These are phyloP conservation scores for Cartodere bifasciata DNA, from an alignment of 2,888 invertebrate genomes.

Conservation along the genomic window DNA sequence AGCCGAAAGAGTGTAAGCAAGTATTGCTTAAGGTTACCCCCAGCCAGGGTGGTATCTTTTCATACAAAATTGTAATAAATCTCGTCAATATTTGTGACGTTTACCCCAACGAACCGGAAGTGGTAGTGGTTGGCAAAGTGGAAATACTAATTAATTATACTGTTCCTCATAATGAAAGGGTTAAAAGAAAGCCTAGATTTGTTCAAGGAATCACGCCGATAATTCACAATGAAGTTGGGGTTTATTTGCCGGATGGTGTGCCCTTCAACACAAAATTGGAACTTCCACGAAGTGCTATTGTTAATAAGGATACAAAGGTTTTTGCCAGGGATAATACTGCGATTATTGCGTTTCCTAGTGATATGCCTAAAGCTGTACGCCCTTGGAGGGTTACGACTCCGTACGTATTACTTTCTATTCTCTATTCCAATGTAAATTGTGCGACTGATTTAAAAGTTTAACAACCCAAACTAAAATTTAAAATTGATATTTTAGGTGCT, in stretches of 20 bases:
- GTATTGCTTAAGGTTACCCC: constrained; percentile 19
- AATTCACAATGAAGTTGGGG: constrained; percentile 28
- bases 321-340: constrained; percentile 16
- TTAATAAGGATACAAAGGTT: constrained; percentile 13
- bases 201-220: constrained; percentile 28
- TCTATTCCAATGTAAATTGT: no score
- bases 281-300: constrained; percentile 21
- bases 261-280: constrained; percentile 21
- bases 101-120: no score
- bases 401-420: constrained; percentile 14
- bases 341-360: constrained; percentile 33
- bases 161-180: no score
- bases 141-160: no score
- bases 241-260: constrained; percentile 24
- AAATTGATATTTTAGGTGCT: constrained; percentile 20
- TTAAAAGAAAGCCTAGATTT: no score
- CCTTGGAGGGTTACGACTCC: constrained; percentile 17
- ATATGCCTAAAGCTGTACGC: constrained; percentile 23
- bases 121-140: no score
- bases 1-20: constrained; percentile 15
- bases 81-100: background rate
- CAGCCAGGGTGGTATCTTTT: constrained; percentile 18
- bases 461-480: no score
- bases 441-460: no score
- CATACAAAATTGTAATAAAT: constrained; percentile 18